Conservation (phyloP, 2,113 vertebrate genomes). For the Brachionichthys hirsutus region DNA sequence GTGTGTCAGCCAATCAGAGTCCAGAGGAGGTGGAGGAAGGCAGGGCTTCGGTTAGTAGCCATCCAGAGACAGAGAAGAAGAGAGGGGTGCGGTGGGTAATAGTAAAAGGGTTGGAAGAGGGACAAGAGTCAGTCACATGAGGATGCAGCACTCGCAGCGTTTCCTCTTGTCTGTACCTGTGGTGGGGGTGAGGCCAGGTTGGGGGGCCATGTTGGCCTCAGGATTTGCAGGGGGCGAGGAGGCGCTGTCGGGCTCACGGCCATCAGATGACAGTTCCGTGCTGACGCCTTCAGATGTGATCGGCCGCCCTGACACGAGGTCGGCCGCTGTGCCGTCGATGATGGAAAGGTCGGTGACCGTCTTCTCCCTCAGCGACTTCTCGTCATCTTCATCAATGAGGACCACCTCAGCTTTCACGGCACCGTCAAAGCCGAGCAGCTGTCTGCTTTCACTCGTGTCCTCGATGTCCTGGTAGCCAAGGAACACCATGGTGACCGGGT, state of each 20-base stretch:
- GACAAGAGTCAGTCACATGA: conserved; percentile 90
- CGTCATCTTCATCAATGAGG: conserved; percentile 93
- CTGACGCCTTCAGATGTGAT: conserved; percentile 85
- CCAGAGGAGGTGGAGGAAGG: conserved; percentile 70
- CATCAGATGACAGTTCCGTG: conserved; percentile 94
- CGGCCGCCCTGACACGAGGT: conserved; percentile 90
- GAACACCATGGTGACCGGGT: conserved; percentile 97
- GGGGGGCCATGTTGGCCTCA: conserved; percentile 75
- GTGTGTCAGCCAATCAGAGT: conserved; percentile 56
- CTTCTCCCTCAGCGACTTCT: conserved; percentile 95
- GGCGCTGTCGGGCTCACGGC: conserved; percentile 86
- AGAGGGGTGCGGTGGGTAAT: conserved; percentile 67
- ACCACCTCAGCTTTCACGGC: conserved; percentile 96
- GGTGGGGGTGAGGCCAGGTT: conserved; percentile 81
- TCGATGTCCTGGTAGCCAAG: conserved; percentile 95
- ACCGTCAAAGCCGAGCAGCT: conserved; percentile 91
- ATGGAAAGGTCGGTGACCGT: conserved; percentile 93
- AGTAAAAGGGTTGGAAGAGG: conserved; percentile 63
- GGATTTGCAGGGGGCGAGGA: conserved; percentile 75
- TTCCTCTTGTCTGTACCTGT: conserved; percentile 99
- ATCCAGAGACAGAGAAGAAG: conserved; percentile 79
- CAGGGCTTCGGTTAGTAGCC: conserved; percentile 87
- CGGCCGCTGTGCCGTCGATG: conserved; percentile 91
- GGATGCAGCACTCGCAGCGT: conserved; percentile 97
- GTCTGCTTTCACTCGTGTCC: conserved; percentile 90